phyloP scores from a whole-genome alignment of 2,797 vertebrate genomes.

The Oryzias sinensis region DNA sequence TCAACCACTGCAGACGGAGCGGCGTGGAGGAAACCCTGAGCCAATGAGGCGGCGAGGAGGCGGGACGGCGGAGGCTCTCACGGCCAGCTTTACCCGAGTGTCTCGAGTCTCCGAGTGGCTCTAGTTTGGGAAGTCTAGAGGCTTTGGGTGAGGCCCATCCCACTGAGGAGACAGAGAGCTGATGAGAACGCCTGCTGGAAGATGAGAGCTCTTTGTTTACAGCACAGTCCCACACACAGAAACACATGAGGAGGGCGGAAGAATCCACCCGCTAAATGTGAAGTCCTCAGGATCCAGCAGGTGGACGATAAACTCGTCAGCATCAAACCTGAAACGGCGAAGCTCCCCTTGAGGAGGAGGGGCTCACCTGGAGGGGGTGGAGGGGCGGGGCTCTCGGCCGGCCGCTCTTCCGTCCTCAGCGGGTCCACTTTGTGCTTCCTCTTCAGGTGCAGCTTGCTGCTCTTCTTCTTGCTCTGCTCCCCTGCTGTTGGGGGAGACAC shows the following conservation, averaged over 20 bases:
- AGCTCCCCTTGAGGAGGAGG: neutral
- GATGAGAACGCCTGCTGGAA: slow-evolving; percentile 14
- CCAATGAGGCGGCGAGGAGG: slow-evolving; percentile 5
- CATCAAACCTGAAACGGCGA: no score
- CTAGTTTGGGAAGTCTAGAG: slow-evolving; percentile 93
- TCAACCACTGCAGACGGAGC: neutral
- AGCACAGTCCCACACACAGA: no score
- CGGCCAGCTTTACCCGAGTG: slow-evolving; percentile 87
- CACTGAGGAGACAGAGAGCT: slow-evolving; percentile 77
- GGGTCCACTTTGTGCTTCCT: slow-evolving; percentile 91
- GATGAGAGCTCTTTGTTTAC: slow-evolving; percentile 1
- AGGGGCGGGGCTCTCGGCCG: slow-evolving; percentile 78
- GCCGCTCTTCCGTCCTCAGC: slow-evolving; percentile 80
- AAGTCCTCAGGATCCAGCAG: no score
- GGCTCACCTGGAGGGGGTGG: slow-evolving; percentile 82
- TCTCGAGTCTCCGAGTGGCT: slow-evolving; percentile 88
- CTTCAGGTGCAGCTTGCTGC: slow-evolving; percentile 87
- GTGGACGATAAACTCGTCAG: no score
- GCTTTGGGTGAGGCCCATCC: slow-evolving; percentile 95
- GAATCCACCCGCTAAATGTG: no score
- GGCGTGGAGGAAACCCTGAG: slow-evolving; percentile 29
- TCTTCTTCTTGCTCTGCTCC: slow-evolving; percentile 86
- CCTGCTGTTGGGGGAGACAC: slow-evolving; percentile 24
- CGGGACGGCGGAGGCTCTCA: slow-evolving; percentile 14
- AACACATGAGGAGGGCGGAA: no score